Evolutionary conservation across 2,113 vertebrate genomes (phyloP).

Genomic region (Hydropotes inermis): DNA sequence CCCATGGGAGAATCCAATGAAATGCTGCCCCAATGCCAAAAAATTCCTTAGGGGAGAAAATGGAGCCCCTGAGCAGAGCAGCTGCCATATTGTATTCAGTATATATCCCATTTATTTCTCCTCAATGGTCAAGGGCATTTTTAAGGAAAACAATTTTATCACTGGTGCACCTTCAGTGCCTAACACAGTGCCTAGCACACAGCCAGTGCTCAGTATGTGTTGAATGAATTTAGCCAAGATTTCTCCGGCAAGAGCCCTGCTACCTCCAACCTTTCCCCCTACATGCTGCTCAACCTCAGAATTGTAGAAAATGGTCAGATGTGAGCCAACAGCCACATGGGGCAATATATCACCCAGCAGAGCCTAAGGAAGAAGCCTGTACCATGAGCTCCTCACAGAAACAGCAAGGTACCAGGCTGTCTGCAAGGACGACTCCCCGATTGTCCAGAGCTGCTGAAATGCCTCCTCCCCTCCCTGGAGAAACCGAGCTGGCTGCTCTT

Average conservation of each 20-base stretch:
- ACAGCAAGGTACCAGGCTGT: background rate
- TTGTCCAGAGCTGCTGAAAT: background rate
- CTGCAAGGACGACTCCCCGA: background rate
- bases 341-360: background rate
- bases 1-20: background rate
- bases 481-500: background rate
- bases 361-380: background rate
- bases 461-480: background rate
- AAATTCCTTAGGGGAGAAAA: background rate
- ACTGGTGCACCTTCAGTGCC: background rate
- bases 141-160: background rate
- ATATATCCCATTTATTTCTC: background rate
- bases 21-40: background rate
- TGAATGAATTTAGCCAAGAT: background rate
- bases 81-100: background rate
- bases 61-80: background rate
- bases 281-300: background rate
- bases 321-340: background rate
- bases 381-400: background rate
- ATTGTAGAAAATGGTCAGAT: background rate
- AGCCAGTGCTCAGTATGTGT: background rate
- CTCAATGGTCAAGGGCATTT: background rate
- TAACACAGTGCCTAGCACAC: background rate
- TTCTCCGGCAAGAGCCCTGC: background rate
- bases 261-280: background rate